Conservation (phyloP, 1,140 invertebrate genomes). For the Sitobion miscanthi region DNA sequence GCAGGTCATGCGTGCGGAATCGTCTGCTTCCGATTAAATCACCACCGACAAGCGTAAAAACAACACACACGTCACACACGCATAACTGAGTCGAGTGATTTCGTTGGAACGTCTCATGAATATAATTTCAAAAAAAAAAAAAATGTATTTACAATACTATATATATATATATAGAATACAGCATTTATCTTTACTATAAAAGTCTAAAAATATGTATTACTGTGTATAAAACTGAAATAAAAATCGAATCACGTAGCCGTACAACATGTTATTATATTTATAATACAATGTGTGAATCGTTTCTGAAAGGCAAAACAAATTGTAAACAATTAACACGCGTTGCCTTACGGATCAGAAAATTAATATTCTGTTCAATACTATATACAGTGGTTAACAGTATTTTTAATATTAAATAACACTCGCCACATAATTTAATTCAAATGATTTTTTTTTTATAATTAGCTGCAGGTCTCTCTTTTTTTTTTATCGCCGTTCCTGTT, state of each 20-base stretch:
- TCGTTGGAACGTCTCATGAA: neutral
- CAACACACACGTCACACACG: neutral
- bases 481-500: too few species aligned
- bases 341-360: neutral
- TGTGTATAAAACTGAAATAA: neutral
- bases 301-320: neutral
- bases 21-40: conserved; percentile 34
- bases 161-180: neutral
- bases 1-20: neutral
- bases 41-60: neutral
- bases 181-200: neutral
- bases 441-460: too few species aligned
- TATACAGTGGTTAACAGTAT: neutral
- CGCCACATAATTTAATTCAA: too few species aligned
- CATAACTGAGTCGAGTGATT: neutral
- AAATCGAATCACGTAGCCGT: neutral
- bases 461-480: too few species aligned
- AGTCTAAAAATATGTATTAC: too few species aligned
- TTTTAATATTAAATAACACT: neutral
- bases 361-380: neutral
- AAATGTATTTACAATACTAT: neutral
- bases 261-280: neutral
- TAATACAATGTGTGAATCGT: neutral
- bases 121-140: neutral
- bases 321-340: neutral